Conservation (phyloP, 2,797 vertebrate species). For the Hippopotamyrus pictus region DNA sequence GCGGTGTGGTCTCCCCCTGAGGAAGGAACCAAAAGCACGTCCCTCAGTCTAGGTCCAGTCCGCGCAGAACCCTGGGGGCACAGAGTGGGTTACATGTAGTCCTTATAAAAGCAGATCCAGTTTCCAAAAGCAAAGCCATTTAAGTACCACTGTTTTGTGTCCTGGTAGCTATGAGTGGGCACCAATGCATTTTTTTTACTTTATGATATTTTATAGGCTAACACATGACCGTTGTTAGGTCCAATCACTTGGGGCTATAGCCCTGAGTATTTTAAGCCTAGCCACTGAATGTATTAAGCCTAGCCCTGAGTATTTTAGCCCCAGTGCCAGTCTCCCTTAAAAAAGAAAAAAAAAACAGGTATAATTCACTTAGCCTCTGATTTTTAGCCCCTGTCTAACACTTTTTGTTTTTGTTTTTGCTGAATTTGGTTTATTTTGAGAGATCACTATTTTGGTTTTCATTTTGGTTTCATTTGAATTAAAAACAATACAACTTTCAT, state of each 20-base stretch:
- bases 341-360: not conserved
- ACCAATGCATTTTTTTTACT: not conserved
- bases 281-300: too few species aligned
- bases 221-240: not conserved
- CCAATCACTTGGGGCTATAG: not conserved
- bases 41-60: not conserved
- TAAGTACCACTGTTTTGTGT: not conserved
- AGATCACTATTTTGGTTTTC: not conserved
- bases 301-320: not conserved
- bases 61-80: not conserved
- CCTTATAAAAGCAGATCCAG: not conserved
- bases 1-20: not conserved
- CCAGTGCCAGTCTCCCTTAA: not conserved
- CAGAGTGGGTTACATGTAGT: not conserved
- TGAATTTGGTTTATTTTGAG: not conserved
- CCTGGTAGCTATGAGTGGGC: not conserved
- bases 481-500: not conserved
- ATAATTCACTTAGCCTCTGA: not conserved
- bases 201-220: not conserved
- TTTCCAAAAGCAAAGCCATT: not conserved
- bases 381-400: not conserved
- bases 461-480: not conserved
- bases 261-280: not conserved
- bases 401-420: not conserved
- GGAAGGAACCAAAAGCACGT: not conserved